Evolutionary conservation across 1,140 invertebrate genomes (phyloP), one percentile per base, ranked within the genome.

Genomic region (Gryllus bimaculatus): DNA sequence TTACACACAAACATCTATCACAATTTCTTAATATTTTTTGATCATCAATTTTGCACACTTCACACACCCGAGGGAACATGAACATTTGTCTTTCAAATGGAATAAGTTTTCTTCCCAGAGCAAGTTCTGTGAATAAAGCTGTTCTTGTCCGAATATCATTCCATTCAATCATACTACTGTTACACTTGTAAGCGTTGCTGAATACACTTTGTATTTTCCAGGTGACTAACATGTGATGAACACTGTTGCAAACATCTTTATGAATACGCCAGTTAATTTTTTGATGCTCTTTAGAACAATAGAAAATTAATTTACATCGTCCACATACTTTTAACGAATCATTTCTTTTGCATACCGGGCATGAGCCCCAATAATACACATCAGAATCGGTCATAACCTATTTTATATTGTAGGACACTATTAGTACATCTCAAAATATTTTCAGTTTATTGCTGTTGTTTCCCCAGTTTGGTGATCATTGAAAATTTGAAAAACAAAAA

Each of bases 281-380:
- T 20, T 79, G 78, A 76, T 79, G 78, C 12, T 12, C 47, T 6
- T 76, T 47, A 76, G 26, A 20, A 79, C 78, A 79, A 48, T 79
- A 79, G 18, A 47, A 76, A 48, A 79, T 76, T 47, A 79, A 76
- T 76, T 79, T 79, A 79, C 78, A 79, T 7, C 78, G 73, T 21
- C 13, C 47, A 20, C 78, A 79, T 66, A 47, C 47, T 49, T 79
- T 79, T 8, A 79, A 39, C 5, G 26, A 39, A 2, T 39, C 26
- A 39, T 39, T 39, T 39, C 26, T 39, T 39, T 39, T 39, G 26
- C 26, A 39, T 39, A 39, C 26, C 26, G 26, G 26, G 26, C 26
- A 39, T 39, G 5, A 39, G 5, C 26, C 26, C 26, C 26, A 39
- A 39, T 39, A 39, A 5, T 39, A 39, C 26, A 39, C 26, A 39